Percentiles rank a stretch among this genome's conserved stretches.
Conservation (phyloP, 2,113 vertebrate genomes). For the Datnioides undecimradiatus region DNA sequence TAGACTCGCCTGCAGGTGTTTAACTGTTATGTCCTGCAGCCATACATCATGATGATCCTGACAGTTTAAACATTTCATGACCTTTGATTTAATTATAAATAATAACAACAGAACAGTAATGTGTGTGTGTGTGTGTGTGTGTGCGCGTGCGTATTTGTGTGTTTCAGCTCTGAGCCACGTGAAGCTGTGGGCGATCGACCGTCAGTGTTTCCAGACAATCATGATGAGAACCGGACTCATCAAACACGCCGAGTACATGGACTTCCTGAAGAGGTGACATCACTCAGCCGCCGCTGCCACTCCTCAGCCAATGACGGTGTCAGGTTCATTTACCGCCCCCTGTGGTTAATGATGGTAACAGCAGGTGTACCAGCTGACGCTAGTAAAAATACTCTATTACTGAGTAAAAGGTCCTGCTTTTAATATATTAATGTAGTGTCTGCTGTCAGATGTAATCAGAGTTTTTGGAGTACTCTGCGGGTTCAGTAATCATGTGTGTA, state of each 20-base stretch:
- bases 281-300: too few relatives aligned
- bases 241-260: conserved; percentile 98
- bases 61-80: not conserved
- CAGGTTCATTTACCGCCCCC: not conserved
- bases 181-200: conserved; percentile 98
- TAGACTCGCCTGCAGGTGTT: not conserved
- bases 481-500: too few relatives aligned
- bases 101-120: not conserved
- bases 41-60: not conserved
- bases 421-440: too few relatives aligned
- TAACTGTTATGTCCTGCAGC: too few relatives aligned
- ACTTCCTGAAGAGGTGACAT: conserved; percentile 95
- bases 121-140: too few relatives aligned
- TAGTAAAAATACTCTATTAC: too few relatives aligned
- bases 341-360: not conserved
- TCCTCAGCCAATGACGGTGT: too few relatives aligned
- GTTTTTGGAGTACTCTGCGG: too few relatives aligned
- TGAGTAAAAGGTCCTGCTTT: too few relatives aligned
- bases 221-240: conserved; percentile 99
- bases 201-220: conserved; percentile 98
- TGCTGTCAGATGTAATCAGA: too few relatives aligned
- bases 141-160: too few relatives aligned
- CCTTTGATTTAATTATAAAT: not conserved
- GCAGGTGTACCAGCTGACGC: too few relatives aligned
- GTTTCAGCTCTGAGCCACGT: conserved; percentile 91